Conservation (phyloP, 2,888 invertebrate genomes). For the Melanostoma scalare region DNA sequence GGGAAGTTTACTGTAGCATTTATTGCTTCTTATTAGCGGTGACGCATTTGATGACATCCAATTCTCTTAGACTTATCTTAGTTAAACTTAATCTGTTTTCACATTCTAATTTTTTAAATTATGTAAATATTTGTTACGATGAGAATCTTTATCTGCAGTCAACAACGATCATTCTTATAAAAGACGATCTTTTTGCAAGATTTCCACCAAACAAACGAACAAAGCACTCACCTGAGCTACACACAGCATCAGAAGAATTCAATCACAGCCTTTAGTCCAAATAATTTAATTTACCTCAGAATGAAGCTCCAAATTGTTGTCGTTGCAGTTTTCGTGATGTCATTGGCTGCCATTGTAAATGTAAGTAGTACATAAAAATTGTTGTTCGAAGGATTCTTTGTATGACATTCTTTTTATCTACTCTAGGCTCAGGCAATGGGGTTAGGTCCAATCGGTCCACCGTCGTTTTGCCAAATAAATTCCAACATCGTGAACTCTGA, state of each 20-base stretch:
- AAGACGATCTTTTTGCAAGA: constrained; percentile 28
- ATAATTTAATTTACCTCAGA: not conserved
- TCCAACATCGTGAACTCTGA: constrained; percentile 38
- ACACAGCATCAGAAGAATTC: constrained; percentile 39
- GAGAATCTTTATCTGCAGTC: constrained; percentile 12
- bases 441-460: constrained; percentile 34
- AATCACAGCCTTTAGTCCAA: not conserved
- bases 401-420: not conserved
- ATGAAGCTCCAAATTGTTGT: constrained; percentile 38
- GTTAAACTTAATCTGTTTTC: constrained; percentile 42
- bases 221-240: constrained; percentile 52
- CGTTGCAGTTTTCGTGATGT: constrained; percentile 31
- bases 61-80: constrained; percentile 48
- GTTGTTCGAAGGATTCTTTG: not conserved
- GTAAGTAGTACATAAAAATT: constrained; percentile 15
- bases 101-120: constrained; percentile 57
- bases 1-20: not conserved
- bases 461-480: constrained; percentile 49
- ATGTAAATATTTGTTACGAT: constrained; percentile 53
- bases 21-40: constrained; percentile 28
- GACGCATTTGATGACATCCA: constrained; percentile 55
- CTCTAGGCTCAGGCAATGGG: constrained; percentile 30
- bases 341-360: constrained; percentile 21
- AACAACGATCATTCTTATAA: constrained; percentile 43
- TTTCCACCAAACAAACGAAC: constrained; percentile 41